These are phyloP conservation scores for Aramus guarauna DNA, from an alignment of 2,113 vertebrate genomes.

Conservation along the genomic window DNA sequence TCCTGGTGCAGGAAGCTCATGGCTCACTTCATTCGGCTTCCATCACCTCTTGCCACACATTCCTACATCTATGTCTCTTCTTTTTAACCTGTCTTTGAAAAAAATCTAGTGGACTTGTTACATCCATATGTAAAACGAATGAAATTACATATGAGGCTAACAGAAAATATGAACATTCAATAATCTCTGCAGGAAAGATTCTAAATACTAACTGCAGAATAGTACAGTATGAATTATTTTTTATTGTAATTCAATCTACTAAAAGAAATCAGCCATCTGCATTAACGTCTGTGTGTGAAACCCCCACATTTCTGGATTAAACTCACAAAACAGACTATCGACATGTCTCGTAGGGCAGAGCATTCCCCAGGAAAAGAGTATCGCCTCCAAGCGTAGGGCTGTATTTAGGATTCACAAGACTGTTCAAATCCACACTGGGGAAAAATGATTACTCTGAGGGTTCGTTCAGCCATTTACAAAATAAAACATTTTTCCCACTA, in stretches of 20 bases:
- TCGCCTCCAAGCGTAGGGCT: not conserved
- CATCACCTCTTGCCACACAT: not conserved
- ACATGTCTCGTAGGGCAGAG: not conserved
- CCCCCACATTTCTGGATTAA: not conserved
- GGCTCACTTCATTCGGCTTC: not conserved
- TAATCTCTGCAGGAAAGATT: not conserved
- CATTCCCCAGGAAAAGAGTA: not conserved
- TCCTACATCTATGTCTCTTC: not conserved
- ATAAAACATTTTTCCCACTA: not conserved
- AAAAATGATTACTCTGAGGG: not conserved
- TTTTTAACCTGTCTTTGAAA: not conserved
- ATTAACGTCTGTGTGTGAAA: not conserved
- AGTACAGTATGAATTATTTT: not conserved
- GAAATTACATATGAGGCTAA: not conserved
- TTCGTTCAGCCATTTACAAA: not conserved
- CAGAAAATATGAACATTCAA: not conserved
- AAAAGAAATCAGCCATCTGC: not conserved
- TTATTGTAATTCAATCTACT: not conserved
- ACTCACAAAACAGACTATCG: not conserved
- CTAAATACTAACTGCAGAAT: not conserved
- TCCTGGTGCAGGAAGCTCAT: not conserved
- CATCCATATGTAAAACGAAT: not conserved
- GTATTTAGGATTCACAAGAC: not conserved
- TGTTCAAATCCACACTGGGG: not conserved
- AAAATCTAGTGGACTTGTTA: not conserved